Evolutionary conservation across 2,888 invertebrate genomes (phyloP), one percentile per base, ranked within the genome.

Genomic region (Pollenia amentaria): DNA sequence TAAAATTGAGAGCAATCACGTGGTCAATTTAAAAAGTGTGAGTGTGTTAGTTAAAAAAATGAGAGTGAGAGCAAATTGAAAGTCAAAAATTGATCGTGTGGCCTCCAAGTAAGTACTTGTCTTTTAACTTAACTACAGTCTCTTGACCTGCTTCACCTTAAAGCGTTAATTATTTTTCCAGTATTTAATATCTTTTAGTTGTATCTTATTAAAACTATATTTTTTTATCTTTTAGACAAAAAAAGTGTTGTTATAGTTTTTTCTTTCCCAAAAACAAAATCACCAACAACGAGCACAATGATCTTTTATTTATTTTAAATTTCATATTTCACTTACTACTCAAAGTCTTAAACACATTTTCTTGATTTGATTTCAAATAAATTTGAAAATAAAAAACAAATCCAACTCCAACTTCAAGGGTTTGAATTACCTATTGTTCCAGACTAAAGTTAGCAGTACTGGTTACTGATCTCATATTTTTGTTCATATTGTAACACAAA

Each of bases 391-490:
- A 10, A 38, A 80, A 11, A 57, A 79, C 53, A 75, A 67, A 46
- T 60, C 11, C 48, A 78, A 78, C 48, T 65, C 18, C 80, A 80
- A 65, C 72, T 64, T 46, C 18, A 72, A 81, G 87, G 80, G 80
- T 53, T 87, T 87, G 57, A 84, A 87, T 87, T 87, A 87, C 87
- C 84, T 87, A 77, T 87, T 87, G 87, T 87, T 81, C 53, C 51
- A 46, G 60, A 76, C 67, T 69, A 8, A 6, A 75, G 65, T 65
- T 64, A 67, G 55, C 64, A 60, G 48, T 51, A 67, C 46, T 12
- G 44, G 29, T 29, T 29, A 29, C 12, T 67, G 70, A 80, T 72
- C 64, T 76, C 76, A 44, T 70, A 57, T 70, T 64, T 29, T 72
- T 51, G 53, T 46, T 21, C 21, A 18, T 21, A 64, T 51, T 64